Percentiles rank a stretch among this genome's conserved stretches.
phyloP scores from a whole-genome alignment of 64 coral and sea anemone genomes.

The Acropora yongei region DNA sequence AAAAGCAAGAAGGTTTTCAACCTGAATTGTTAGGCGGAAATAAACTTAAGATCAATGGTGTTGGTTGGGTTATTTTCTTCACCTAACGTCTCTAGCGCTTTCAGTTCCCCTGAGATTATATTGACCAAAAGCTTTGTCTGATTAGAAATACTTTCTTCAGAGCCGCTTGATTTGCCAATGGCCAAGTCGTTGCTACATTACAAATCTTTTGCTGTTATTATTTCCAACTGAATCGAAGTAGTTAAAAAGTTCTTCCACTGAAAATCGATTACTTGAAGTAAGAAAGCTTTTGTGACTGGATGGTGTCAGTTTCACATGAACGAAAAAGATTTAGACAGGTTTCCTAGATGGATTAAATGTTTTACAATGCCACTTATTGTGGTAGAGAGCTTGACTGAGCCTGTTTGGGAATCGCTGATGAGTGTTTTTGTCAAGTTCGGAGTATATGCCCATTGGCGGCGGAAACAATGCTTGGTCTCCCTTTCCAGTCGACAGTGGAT shows the following conservation, averaged over 20 bases:
- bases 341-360: background rate
- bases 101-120: background rate
- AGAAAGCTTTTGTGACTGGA: background rate
- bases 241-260: background rate
- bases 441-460: background rate
- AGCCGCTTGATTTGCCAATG: background rate
- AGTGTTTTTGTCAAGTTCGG: conserved; percentile 10
- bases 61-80: background rate
- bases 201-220: background rate
- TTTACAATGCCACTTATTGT: conserved; percentile 30
- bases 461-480: background rate
- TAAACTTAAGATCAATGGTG: background rate
- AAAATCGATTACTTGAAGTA: background rate
- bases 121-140: background rate
- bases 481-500: background rate
- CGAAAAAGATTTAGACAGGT: conserved; percentile 36
- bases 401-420: conserved; percentile 7
- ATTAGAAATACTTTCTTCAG: background rate
- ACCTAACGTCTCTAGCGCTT: background rate
- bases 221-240: background rate
- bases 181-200: background rate
- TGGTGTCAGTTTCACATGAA: conserved; percentile 32
- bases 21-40: too few species aligned
- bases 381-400: background rate
- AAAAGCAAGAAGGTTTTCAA: too few species aligned